Conservation (phyloP, 2,113 vertebrate species). For the Melospiza georgiana region DNA sequence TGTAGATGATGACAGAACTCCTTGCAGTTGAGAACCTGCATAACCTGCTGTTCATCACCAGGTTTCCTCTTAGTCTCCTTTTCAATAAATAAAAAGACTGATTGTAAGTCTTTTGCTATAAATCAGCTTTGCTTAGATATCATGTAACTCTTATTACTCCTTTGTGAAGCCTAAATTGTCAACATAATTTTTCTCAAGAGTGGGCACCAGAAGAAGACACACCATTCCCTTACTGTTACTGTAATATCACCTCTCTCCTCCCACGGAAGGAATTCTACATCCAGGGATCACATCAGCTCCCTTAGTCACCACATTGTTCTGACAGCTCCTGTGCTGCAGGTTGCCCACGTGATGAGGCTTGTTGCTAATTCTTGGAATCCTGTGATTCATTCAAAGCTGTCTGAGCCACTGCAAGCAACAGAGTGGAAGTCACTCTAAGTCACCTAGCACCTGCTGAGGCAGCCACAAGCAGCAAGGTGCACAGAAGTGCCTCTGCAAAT, state of each 20-base stretch:
- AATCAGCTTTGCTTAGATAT: slow-evolving; percentile 16
- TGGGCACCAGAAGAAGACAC: not conserved
- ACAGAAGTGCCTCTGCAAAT: not conserved
- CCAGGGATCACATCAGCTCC: not conserved
- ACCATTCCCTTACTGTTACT: not conserved
- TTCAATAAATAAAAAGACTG: not conserved
- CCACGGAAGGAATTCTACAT: not conserved
- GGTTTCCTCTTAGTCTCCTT: not conserved
- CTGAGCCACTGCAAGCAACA: not conserved
- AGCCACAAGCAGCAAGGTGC: not conserved
- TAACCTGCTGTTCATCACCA: not conserved
- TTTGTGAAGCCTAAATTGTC: not conserved
- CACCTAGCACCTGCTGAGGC: not conserved
- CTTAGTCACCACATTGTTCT: not conserved
- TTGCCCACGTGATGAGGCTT: not conserved
- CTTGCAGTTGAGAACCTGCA: not conserved
- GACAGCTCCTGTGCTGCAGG: not conserved
- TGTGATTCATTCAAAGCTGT: slow-evolving; percentile 32
- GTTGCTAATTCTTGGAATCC: not conserved
- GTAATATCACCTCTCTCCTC: not conserved
- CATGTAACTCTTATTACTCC: not conserved
- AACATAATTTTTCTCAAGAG: not conserved
- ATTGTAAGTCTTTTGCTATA: not conserved
- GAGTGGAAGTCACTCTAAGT: not conserved
- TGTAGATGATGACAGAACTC: not conserved